Base-by-base conservation (phyloP, 2,797 vertebrate species). In the Acanthurus leucopareius region DNA sequence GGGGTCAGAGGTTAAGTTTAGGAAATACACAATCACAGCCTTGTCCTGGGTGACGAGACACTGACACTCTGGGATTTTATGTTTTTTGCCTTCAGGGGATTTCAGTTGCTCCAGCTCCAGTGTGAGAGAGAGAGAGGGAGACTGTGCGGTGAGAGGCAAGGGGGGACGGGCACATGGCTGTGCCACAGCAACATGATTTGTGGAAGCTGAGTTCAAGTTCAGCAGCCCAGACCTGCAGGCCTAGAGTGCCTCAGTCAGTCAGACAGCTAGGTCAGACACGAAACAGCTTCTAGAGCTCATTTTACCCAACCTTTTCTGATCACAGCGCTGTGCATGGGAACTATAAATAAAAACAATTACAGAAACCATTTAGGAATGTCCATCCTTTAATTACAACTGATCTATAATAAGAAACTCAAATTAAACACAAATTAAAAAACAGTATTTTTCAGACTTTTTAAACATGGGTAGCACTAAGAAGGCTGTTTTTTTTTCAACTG, bases 1-100 rank as follows among this genome's bases (percentile, higher is more conserved):
- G 57, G 52, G 88, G 81, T 88, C 87, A 93, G 48, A 87, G 90
- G 92, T 90, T 85, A 94, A 82, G 89, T 88, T 87, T 82, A 91
- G 90, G 88, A 92, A 91, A 92, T 82, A 79, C 80, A 92, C 87
- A 91, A 87, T 91, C 75, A 84, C 79, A 63, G 86, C 78, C 83
- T 88, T 91, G 84, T 93, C 91, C 82, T 70, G 80, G 64, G 67
- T 89, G 89, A 92, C 52, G 53, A 82, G 83, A 77, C 82, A 73
- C 16, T 14, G 83, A 89, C 85, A 75, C 75, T 84, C 49, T 3
- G 69, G 59, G 78, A 77, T 84, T 91, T 88, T 90, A 84, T 69
- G 72, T 32, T 78, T 69, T 89, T 73, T 85, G 79, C 80, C 83
- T 73, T 77, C 20, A 69, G 77, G 62, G 75, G 64, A 78, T 84